Evolutionary conservation across 2,797 vertebrate species (phyloP).

Genomic region (Betta splendens): DNA sequence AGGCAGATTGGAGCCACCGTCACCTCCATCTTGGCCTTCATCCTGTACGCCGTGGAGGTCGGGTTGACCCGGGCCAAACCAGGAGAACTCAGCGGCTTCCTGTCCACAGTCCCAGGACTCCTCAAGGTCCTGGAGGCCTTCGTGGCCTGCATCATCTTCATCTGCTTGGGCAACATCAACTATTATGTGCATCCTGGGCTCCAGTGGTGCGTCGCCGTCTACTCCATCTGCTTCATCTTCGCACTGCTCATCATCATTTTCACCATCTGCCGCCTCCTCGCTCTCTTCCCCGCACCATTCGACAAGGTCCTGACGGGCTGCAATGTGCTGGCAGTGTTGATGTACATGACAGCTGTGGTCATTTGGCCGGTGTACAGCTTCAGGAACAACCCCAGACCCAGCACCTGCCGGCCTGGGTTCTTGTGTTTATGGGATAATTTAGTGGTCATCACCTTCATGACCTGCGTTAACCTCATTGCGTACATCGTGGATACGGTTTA

Average conservation of each 20-base stretch:
- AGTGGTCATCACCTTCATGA: slow-evolving; percentile 83
- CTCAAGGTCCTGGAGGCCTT: slow-evolving; percentile 90
- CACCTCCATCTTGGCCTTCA: slow-evolving; percentile 82
- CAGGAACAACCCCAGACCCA: not conserved
- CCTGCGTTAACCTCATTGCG: slow-evolving; percentile 83
- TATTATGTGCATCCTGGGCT: not conserved
- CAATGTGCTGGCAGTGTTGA: slow-evolving; percentile 82
- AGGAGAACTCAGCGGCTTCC: slow-evolving; percentile 86
- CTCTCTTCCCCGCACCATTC: slow-evolving; percentile 76
- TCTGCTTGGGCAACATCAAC: slow-evolving; percentile 42
- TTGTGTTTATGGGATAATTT: slow-evolving; percentile 53
- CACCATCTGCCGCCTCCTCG: slow-evolving; percentile 80
- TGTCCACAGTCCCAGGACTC: slow-evolving; percentile 85
- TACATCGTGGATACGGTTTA: slow-evolving; percentile 86
- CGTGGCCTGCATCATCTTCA: slow-evolving; percentile 88
- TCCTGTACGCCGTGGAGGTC: slow-evolving; percentile 83
- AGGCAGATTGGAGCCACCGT: slow-evolving; percentile 74
- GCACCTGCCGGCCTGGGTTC: rapidly evolving
- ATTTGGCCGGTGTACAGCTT: slow-evolving; percentile 88
- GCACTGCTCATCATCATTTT: slow-evolving; percentile 83
- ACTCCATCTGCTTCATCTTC: slow-evolving; percentile 86
- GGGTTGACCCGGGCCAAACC: slow-evolving; percentile 81
- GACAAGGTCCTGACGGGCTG: slow-evolving; percentile 81
- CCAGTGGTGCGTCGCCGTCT: slow-evolving; percentile 87
- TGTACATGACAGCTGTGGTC: slow-evolving; percentile 85